Base-by-base conservation (phyloP, 2,888 invertebrate species). In the Polymixis lichenea region DNA sequence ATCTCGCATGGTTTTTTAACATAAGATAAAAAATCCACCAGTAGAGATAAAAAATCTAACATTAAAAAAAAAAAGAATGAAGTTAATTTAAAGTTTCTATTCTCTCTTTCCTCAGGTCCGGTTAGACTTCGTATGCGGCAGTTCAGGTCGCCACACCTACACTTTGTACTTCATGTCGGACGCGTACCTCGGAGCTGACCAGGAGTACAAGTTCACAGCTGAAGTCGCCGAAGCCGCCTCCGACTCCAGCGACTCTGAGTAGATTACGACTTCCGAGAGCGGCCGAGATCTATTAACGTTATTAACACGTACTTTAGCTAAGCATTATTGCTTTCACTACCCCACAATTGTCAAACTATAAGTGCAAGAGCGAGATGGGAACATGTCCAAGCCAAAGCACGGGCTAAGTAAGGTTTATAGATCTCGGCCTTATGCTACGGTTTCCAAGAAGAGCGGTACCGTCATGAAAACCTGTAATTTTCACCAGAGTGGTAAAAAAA, bases 131-230 rank as follows among this genome's bases (percentile, higher is more conserved):
- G 98, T 99, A 55, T 99, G 99, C 49, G 99, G 99, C 0, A 97
- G 98, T 79, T 97, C 98, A 1, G 98, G 99, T 11, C 97, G 98
- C 49, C 98, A 99, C 94, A 98, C 98, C 22, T 99, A 99, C 95
- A 99, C 99, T 0, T 96, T 99, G 71, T 99, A 99, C 97, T 99
- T 99, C 95, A 99, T 99, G 99, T 99, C 99, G 90, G 99, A 99
- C 95, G 98, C 99, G 0, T 99, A 99, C 95, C 97, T 99, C 91
- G 99, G 99, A 15, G 99, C 99, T 91, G 99, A 99, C 97, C 99
- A 99, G 95, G 99, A 99, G 95, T 99, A 99, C 96, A 98, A 98
- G 95, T 99, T 99, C 94, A 97, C 97, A 0, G 98, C 99, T 22
- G 98, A 98, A 86, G 98, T 99, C 11, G 98, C 97, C 0, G 98